A percentile compares a stretch with the other conserved stretches of the same genome.
These are phyloP conservation scores for Drosophila hamatofila DNA, from an alignment of 2,888 invertebrate species.

Conservation along the genomic window DNA sequence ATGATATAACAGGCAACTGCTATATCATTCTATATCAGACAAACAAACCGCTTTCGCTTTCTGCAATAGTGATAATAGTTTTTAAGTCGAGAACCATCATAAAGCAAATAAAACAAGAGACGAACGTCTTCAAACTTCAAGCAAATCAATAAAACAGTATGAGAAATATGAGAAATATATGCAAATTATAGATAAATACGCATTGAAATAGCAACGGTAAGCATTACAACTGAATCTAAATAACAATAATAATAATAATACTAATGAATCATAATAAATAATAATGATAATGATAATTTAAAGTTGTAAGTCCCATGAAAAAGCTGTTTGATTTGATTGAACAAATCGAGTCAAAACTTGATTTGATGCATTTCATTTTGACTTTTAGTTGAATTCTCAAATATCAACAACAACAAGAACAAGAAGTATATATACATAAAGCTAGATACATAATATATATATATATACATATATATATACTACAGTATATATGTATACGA, in stretches of 20 bases:
- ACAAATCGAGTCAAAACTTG: constrained; percentile 33
- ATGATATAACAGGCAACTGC: background rate
- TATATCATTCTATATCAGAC: background rate
- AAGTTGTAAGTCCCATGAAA: constrained; percentile 43
- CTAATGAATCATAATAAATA: constrained; percentile 27
- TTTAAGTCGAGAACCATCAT: constrained; percentile 78
- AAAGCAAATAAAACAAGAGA: constrained; percentile 59
- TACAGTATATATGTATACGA: constrained; percentile 36
- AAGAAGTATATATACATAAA: constrained; percentile 39
- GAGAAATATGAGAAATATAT: constrained; percentile 49
- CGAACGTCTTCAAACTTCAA: constrained; percentile 42
- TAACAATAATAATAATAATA: constrained; percentile 24
- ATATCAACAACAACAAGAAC: constrained; percentile 49
- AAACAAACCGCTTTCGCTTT: constrained; percentile 81
- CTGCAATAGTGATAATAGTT: constrained; percentile 86
- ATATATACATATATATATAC: constrained; percentile 31
- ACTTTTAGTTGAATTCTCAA: constrained; percentile 66
- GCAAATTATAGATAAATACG: constrained; percentile 63
- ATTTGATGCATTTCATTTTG: constrained; percentile 44
- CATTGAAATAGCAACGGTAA: constrained; percentile 69
- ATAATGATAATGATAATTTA: constrained; percentile 20
- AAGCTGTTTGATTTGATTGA: constrained; percentile 54
- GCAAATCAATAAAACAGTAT: constrained; percentile 53
- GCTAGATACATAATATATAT: constrained; percentile 36
- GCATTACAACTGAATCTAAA: constrained; percentile 43